These are phyloP conservation scores for Podarcis cretensis DNA, from an alignment of 2,113 vertebrate genomes.

Conservation along the genomic window DNA sequence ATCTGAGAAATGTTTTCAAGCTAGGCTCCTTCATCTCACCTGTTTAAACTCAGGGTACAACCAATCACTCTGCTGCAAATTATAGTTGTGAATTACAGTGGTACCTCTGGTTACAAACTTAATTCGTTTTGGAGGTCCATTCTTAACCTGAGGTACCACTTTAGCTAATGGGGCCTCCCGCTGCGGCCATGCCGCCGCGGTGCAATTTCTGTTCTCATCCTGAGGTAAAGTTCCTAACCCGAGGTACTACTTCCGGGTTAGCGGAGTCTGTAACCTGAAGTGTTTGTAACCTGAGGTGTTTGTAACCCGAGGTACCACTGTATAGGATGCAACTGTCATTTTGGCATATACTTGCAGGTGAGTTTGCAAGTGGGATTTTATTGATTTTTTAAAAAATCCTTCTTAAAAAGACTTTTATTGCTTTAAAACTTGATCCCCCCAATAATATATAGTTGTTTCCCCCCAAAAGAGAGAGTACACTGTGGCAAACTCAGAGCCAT, in stretches of 20 bases:
- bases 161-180: no score
- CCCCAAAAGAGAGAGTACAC: neutral
- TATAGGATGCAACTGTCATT: neutral
- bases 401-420: neutral
- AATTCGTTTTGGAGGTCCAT: no score
- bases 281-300: no score
- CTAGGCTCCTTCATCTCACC: neutral
- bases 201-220: no score
- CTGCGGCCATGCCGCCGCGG: fast-evolving
- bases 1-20: neutral
- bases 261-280: no score
- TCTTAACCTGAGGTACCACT: no score
- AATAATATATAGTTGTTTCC: no score
- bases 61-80: neutral
- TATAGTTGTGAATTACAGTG: no score
- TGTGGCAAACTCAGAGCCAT: neutral
- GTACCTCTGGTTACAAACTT: no score
- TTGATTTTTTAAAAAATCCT: neutral
- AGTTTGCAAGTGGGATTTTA: neutral
- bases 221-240: no score
- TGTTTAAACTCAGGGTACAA: neutral
- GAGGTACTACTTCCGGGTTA: no score
- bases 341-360: neutral
- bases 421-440: neutral
- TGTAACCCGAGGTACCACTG: neutral